Evolutionary conservation across 2,888 invertebrate genomes (phyloP).

Genomic region (Ochlodes sylvanus): DNA sequence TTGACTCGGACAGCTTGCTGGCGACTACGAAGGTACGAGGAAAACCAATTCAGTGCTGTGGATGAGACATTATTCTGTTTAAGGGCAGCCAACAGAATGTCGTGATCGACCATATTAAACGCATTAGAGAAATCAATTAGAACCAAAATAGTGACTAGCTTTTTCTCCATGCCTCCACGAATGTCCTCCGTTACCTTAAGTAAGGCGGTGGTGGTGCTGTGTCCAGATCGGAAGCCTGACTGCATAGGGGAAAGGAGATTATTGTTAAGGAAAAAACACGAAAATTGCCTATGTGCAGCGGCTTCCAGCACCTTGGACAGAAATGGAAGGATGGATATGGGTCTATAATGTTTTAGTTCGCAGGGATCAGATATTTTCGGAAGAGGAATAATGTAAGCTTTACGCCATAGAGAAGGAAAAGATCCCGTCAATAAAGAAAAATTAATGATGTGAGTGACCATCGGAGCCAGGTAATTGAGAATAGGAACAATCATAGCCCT

Average conservation of each 20-base stretch:
- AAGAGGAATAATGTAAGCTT: constrained; percentile 12
- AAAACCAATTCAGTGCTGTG: background rate
- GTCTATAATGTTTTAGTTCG: constrained; percentile 6
- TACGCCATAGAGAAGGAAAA: constrained; percentile 1
- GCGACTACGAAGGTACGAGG: constrained; percentile 12
- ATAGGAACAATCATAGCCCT: background rate
- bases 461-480: background rate
- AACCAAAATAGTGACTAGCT: constrained; percentile 1
- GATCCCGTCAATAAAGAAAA: background rate
- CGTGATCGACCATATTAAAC: constrained; percentile 13
- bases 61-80: background rate
- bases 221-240: constrained; percentile 12
- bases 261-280: background rate
- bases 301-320: constrained; percentile 11
- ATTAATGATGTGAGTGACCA: constrained; percentile 9
- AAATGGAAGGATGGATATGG: background rate
- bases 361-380: constrained; percentile 11
- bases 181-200: background rate
- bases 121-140: constrained; percentile 14
- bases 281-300: background rate
- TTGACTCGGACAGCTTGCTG: background rate
- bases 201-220: constrained; percentile 11
- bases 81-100: background rate
- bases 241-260: background rate
- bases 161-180: constrained; percentile 1